Evolutionary conservation across 1,140 invertebrate genomes (phyloP).

Genomic region (Cyclina sinensis): DNA sequence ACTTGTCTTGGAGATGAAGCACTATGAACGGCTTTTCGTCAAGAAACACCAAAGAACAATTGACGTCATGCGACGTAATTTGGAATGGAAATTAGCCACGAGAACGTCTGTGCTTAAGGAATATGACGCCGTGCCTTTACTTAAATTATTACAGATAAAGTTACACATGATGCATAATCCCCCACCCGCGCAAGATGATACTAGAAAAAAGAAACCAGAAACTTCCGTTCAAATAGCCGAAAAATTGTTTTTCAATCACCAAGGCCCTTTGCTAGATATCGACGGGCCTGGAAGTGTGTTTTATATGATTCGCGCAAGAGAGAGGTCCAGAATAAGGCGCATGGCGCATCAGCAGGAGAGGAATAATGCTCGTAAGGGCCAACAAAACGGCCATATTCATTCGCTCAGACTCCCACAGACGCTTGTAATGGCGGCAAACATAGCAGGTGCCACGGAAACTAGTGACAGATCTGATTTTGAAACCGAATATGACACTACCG

Average conservation of each 20-base stretch:
- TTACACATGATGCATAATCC: conserved; percentile 64
- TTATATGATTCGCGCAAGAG: conserved; percentile 81
- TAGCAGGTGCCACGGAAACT: conserved; percentile 65
- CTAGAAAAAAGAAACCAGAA: conserved; percentile 66
- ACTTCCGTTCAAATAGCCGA: conserved; percentile 76
- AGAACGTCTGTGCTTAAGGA: conserved; percentile 73
- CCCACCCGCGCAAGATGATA: conserved; percentile 56
- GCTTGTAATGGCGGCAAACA: conserved; percentile 71
- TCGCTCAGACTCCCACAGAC: conserved; percentile 68
- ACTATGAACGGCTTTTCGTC: conserved; percentile 84
- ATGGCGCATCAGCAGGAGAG: conserved; percentile 60
- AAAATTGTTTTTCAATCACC: conserved; percentile 80
- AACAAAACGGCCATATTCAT: conserved; percentile 66
- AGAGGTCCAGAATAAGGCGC: conserved; percentile 69
- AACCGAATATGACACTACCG: not conserved
- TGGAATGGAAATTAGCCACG: conserved; percentile 76
- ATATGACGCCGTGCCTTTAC: conserved; percentile 76
- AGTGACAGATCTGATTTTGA: not conserved
- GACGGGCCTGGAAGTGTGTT: conserved; percentile 85
- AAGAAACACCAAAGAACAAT: conserved; percentile 83
- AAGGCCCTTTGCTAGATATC: conserved; percentile 83
- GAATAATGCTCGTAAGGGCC: conserved; percentile 24
- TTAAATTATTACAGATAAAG: conserved; percentile 67
- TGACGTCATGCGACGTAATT: conserved; percentile 78
- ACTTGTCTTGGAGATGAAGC: conserved; percentile 85